Evolutionary conservation across 2,113 vertebrate genomes (phyloP), one percentile per base, ranked within the genome.

Genomic region (Scortum barcoo): DNA sequence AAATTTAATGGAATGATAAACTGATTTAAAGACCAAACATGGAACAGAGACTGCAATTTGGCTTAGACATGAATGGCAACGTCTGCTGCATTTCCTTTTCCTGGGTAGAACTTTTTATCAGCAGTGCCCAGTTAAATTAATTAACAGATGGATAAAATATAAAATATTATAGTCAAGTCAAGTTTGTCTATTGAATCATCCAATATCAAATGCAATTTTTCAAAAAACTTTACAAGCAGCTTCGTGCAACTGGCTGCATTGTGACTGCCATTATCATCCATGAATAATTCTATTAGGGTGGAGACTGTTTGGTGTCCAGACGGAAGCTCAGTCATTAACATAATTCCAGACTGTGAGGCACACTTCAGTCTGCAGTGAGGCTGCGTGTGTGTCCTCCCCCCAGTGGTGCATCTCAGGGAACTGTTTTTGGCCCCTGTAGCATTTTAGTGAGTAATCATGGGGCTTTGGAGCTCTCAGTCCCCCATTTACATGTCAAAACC

Each of bases 401-500:
- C 71, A 85, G 85, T 13, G 57, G 80, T 66, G 75, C 86, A 90
- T 90, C 81, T 87, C 72, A 68, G 80, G 85, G 80, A 89, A 66
- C 50, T 26, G 8, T 89, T 88, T 86, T 79, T 84, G 74, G 86
- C 81, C 83, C 83, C 80, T 74, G 76, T 83, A 89, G 86, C 86
- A 77, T 88, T 93, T 93, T 86, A 72, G 78, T 86, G 87, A 88
- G 84, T 92, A 90, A 94, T 94, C 69, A 78, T 73, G 26, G 70
- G 83, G 85, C 87, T 91, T 90, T 89, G 80, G 83, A 77, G 89
- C 84, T 83, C 91, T 83, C 82, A 69, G 87, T 76, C 63, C 63
- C 10, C 83, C 78, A 94, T 94, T 94, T 93, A 91, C 95, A 96
- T 95, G 93, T 94, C 88, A 95, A 95, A 95, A 93, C 91, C 91